Base-by-base conservation (phyloP, 2,113 vertebrate species). In the Cygnus atratus region DNA sequence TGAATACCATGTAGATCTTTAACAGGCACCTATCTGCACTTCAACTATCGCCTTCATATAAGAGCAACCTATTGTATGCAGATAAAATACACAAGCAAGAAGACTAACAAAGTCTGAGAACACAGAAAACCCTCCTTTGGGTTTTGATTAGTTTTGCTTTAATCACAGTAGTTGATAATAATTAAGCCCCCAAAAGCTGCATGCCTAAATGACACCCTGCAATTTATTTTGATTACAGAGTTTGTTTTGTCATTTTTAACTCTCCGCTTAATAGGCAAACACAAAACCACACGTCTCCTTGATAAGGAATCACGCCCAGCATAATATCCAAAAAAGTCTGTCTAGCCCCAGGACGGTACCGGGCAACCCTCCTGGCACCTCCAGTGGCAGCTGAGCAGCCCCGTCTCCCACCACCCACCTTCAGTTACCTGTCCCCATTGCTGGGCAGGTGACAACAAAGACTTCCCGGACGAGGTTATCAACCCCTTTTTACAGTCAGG, bases 391-490 rank as follows among this genome's bases (percentile, higher is more conserved):
- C 17, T n/a, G n/a, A 48, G 29, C 31, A 22, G 37, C 20, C 5
- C 13, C 85, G 62, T 11, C 13, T 1, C n/a, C 44, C 81, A 8
- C 0, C 10, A 13, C 20, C 2, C 20, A 4, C 14, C 4, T 19
- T 65, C 11, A 10, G n/a, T 18, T 2, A 63, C 17, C 6, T 1
- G 4, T 24, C n/a, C 16, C 63, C 0, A 0, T 4, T 14, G 1
- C 0, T 0, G 13, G 3, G 26, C 26, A 29, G 8, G 31, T 46
- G 43, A 70, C 84, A 82, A 35, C n/a, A 13, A 65, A 35, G 24
- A 41, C 15, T 24, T 59, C 67, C 44, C 11, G 0, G 6, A 18
- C 8, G n/a, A 18, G 15, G 35, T 26, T 8, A 21, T 9, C 50
- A 41, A n/a, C 62, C 18, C 15, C 41, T 37, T 50, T 29, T 10